Evolutionary conservation across 2,113 vertebrate species (phyloP).

Genomic region (Leptocoma aspasia): DNA sequence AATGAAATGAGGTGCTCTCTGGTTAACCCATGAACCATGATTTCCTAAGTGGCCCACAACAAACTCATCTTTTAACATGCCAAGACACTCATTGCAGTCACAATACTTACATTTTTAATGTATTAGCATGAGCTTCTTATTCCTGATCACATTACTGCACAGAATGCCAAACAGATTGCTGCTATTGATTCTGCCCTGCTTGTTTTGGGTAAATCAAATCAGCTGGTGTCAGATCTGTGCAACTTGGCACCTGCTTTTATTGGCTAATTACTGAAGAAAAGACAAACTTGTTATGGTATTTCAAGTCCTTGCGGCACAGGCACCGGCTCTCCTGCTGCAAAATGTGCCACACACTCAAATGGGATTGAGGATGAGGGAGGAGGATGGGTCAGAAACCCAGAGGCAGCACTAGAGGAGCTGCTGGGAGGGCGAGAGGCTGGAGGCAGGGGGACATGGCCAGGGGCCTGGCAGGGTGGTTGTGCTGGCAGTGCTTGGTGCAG

Average conservation of each 20-base stretch:
- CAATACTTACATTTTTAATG: neutral
- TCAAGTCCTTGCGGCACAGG: neutral
- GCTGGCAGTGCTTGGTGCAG: neutral
- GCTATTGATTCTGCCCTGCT: constrained; percentile 37
- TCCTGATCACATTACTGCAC: constrained; percentile 22
- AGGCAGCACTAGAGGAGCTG: neutral
- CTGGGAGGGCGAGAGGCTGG: neutral
- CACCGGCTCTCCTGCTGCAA: neutral
- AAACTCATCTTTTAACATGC: neutral
- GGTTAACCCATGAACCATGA: neutral
- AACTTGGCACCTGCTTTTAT: constrained; percentile 45
- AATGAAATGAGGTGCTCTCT: neutral
- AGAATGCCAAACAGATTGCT: constrained; percentile 48
- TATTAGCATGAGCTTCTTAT: neutral
- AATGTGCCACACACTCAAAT: neutral
- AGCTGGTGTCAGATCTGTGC: constrained; percentile 52
- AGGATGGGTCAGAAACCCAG: neutral
- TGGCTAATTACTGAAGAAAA: constrained; percentile 45
- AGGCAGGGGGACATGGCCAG: neutral
- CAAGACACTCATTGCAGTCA: neutral
- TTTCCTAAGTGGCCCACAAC: constrained; percentile 10
- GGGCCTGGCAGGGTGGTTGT: too few species aligned
- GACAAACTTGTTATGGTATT: constrained; percentile 21
- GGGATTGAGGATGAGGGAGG: neutral
- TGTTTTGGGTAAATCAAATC: constrained; percentile 58